phyloP scores from a whole-genome alignment of 2,888 invertebrate species.

The Acronicta psi region DNA sequence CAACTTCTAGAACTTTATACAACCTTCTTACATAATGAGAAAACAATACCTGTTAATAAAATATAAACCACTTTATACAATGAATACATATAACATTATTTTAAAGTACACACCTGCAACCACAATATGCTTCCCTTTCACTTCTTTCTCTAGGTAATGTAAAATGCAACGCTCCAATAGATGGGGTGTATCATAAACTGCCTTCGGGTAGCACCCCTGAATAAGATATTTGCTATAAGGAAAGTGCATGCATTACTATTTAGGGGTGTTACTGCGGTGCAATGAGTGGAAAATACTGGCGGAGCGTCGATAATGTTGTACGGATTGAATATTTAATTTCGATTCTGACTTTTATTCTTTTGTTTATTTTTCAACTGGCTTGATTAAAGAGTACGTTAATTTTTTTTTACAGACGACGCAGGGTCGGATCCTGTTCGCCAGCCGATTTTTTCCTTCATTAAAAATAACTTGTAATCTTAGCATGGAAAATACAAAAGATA shows the following conservation, averaged over 20 bases:
- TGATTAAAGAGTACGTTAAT: no score
- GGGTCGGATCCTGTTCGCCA: no score
- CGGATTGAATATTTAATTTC: constrained; percentile 15
- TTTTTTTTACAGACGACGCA: background rate
- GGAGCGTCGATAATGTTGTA: constrained; percentile 4
- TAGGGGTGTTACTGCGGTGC: constrained; percentile 39
- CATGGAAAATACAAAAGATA: no score
- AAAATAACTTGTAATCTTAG: no score
- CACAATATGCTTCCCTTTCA: constrained; percentile 2
- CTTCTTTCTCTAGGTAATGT: constrained; percentile 14
- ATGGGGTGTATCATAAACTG: constrained; percentile 35
- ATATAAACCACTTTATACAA: background rate
- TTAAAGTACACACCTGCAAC: background rate
- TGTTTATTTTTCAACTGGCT: background rate
- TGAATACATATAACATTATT: background rate
- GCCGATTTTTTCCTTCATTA: no score
- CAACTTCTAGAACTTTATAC: no score
- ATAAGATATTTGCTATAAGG: constrained; percentile 58
- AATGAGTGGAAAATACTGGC: constrained; percentile 35
- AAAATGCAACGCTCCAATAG: constrained; percentile 36
- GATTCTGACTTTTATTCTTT: background rate
- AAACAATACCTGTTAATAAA: no score
- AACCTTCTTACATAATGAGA: no score
- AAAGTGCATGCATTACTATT: constrained; percentile 69
- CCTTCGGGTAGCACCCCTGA: constrained; percentile 44